A percentile compares a stretch with the other conserved stretches of the same genome.
phyloP scores from a whole-genome alignment of 2,113 vertebrate genomes.

The Marmota flaviventris region DNA sequence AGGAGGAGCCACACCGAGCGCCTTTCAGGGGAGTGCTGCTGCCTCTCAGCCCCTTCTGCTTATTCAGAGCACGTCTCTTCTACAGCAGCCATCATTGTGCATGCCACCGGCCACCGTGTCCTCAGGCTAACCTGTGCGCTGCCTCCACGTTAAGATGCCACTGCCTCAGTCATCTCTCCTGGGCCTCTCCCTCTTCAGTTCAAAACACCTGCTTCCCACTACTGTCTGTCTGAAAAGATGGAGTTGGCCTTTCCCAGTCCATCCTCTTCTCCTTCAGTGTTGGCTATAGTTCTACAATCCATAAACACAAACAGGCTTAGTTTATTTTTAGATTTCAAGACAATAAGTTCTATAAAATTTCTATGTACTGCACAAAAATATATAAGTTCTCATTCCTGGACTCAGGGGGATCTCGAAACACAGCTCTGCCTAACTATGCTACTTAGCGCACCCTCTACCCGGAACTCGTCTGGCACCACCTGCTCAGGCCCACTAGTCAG shows the following conservation, averaged over 20 bases:
- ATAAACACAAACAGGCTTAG: neutral
- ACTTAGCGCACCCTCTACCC: neutral
- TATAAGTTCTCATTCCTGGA: neutral
- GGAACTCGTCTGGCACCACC: too few species aligned
- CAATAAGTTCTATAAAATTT: neutral
- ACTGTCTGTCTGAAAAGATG: neutral
- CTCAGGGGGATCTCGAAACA: too few species aligned
- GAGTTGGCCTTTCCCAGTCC: neutral
- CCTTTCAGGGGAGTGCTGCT: accelerated
- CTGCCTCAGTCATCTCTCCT: neutral
- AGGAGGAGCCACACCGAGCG: accelerated
- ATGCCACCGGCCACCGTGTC: accelerated
- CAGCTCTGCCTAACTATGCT: neutral
- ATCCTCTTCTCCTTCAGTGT: neutral
- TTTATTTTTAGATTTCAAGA: neutral
- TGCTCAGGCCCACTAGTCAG: too few species aligned
- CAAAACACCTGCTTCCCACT: accelerated
- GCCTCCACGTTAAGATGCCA: too few species aligned
- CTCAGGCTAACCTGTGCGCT: too few species aligned
- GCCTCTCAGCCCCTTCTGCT: neutral
- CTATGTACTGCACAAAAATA: neutral
- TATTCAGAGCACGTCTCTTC: accelerated
- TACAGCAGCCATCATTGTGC: accelerated
- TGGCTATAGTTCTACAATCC: neutral
- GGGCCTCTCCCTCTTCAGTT: neutral